Evolutionary conservation across 2,797 vertebrate genomes (phyloP).

Genomic region (Potorous gilbertii): DNA sequence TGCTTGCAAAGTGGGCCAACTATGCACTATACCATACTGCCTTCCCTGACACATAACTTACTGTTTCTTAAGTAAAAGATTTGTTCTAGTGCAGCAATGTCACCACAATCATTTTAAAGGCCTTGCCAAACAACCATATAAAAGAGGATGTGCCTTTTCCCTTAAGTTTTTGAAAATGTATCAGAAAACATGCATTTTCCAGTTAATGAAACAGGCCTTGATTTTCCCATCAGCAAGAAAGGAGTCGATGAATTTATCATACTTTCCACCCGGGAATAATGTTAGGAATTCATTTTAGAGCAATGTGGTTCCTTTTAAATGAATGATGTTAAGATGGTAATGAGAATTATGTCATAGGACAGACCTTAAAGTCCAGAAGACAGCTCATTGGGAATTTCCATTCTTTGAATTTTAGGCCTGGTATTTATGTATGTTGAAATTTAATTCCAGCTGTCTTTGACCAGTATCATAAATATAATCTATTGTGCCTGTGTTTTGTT

Average conservation of each 20-base stretch:
- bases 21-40: rapidly evolving
- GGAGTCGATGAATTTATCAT: conserved; percentile 55
- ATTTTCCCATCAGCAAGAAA: conserved; percentile 54
- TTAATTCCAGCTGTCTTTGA: conserved; percentile 57
- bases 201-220: conserved; percentile 53
- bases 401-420: conserved; percentile 59
- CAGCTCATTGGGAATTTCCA: conserved; percentile 60
- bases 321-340: conserved; percentile 42
- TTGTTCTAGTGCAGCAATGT: conserved; percentile 46
- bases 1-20: background rate
- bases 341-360: conserved; percentile 58
- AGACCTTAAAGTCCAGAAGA: conserved; percentile 57
- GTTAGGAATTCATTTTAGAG: conserved; percentile 66
- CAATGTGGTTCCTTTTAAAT: conserved; percentile 42
- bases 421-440: conserved; percentile 66
- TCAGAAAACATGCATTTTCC: conserved; percentile 64
- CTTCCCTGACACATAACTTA: background rate
- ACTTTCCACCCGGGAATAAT: conserved; percentile 45
- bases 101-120: conserved; percentile 58
- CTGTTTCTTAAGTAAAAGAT: conserved; percentile 23
- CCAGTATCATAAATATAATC: conserved; percentile 60
- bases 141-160: conserved; percentile 61
- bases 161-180: conserved; percentile 67
- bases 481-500: conserved; percentile 57
- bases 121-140: conserved; percentile 46